Evolutionary conservation across 2,888 invertebrate species (phyloP).

Genomic region (Chouioia cunea): DNA sequence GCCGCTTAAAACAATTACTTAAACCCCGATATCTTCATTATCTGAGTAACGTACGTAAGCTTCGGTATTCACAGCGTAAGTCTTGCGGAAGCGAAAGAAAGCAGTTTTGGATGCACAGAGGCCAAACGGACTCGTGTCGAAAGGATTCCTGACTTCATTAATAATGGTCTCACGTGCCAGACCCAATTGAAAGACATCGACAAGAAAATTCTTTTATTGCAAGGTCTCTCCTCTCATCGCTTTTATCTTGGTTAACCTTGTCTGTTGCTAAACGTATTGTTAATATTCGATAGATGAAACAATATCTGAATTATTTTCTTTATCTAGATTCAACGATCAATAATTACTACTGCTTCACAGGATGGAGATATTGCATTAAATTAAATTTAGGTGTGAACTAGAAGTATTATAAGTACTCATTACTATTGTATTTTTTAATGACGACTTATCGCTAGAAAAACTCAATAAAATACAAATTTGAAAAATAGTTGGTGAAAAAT

Average conservation of each 20-base stretch:
- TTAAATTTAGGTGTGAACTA: too few species aligned
- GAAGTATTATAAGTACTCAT: too few species aligned
- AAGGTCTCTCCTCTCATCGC: constrained; percentile 1
- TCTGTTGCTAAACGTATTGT: constrained; percentile 24
- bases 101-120: constrained; percentile 17
- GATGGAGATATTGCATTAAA: too few species aligned
- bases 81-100: constrained; percentile 28
- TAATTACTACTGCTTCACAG: too few species aligned
- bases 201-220: background rate
- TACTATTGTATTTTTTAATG: too few species aligned
- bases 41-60: constrained; percentile 39
- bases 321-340: background rate
- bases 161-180: constrained; percentile 47
- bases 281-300: constrained; percentile 14
- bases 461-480: too few species aligned
- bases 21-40: constrained; percentile 46
- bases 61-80: constrained; percentile 18
- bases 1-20: constrained; percentile 31
- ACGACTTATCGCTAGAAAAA: too few species aligned
- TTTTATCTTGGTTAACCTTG: constrained; percentile 49
- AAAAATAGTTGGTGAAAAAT: too few species aligned
- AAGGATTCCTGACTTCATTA: constrained; percentile 49
- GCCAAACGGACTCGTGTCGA: constrained; percentile 49
- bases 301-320: constrained; percentile 44
- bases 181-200: constrained; percentile 41